Percentiles rank a stretch among this genome's conserved stretches.
These are phyloP conservation scores for Troilus luridus DNA, from an alignment of 2,888 invertebrate species.

Conservation along the genomic window DNA sequence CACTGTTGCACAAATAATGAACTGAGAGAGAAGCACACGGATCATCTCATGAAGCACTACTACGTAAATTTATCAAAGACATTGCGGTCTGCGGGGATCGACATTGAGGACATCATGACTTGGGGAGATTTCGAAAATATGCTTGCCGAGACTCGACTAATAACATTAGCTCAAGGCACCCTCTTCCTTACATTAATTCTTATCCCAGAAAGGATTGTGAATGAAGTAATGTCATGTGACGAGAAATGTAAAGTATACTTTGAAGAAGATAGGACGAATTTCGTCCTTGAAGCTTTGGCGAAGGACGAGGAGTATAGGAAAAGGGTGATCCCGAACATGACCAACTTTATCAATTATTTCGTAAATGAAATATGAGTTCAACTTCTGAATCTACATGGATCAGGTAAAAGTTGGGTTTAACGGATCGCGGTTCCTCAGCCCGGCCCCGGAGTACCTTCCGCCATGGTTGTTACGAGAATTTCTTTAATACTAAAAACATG, in stretches of 20 bases:
- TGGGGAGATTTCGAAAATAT: conserved; percentile 51
- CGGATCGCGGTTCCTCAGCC: no score
- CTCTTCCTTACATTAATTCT: neutral
- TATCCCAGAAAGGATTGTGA: neutral
- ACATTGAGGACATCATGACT: neutral
- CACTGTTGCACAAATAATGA: neutral
- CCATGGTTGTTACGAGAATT: no score
- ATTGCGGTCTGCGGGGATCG: neutral
- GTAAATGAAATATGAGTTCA: neutral
- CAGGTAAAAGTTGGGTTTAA: no score
- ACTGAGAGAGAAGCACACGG: neutral
- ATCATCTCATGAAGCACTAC: conserved; percentile 9
- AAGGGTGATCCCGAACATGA: neutral
- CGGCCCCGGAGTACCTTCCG: no score
- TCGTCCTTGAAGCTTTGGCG: neutral
- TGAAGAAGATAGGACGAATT: conserved; percentile 27
- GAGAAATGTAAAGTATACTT: neutral
- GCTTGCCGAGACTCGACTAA: conserved; percentile 19
- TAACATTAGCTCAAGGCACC: neutral
- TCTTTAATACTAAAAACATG: no score
- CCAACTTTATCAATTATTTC: neutral
- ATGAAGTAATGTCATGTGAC: neutral
- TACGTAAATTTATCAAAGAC: neutral
- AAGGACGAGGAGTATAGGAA: neutral
- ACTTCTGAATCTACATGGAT: no score